Evolutionary conservation across 2,113 vertebrate genomes (phyloP), one percentile per base, ranked within the genome.

Genomic region (Corythoichthys haematopterus): DNA sequence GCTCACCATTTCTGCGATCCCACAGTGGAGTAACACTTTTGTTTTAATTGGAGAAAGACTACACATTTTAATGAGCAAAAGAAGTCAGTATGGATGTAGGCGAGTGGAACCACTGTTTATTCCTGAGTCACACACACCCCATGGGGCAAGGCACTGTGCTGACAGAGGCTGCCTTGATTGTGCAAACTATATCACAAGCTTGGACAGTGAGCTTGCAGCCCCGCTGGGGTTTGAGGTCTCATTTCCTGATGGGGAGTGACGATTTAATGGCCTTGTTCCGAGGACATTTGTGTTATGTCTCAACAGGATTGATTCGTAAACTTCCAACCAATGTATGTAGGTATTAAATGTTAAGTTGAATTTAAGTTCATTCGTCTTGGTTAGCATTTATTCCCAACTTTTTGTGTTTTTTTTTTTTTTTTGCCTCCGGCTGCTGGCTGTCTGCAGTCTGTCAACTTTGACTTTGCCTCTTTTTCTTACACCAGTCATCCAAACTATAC

Each of bases 401-500:
- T 51, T 65, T 47, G 9, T 57, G 6, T 13, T n/a, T 47, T 46
- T 33, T 64, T 46, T 57, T 15, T 28, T 16, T 64, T 46, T 33
- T 64, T 47, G 40, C 40, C 43, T 35, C 61, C n/a, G 16, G 46
- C 48, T 35, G 5, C 40, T 62, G 68, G 79, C 72, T 43, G 53
- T 56, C 64, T 70, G 56, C 61, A 40, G 61, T 63, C 48, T 64
- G 67, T 71, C 69, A 69, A 56, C 77, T 74, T 74, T 64, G 68
- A 78, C 74, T 79, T 64, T 76, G 58, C 48, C 58, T 79, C 65
- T 65, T 68, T 63, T 71, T 75, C 68, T 81, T 76, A 52, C 55
- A 71, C 66, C 68, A 71, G 73, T 66, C 71, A 69, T 78, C 76
- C 70, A 79, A 77, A 71, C 72, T 61, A 64, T 74, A 75, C 71